Evolutionary conservation across 2,113 vertebrate species (phyloP).

Genomic region (Crotophaga sulcirostris): DNA sequence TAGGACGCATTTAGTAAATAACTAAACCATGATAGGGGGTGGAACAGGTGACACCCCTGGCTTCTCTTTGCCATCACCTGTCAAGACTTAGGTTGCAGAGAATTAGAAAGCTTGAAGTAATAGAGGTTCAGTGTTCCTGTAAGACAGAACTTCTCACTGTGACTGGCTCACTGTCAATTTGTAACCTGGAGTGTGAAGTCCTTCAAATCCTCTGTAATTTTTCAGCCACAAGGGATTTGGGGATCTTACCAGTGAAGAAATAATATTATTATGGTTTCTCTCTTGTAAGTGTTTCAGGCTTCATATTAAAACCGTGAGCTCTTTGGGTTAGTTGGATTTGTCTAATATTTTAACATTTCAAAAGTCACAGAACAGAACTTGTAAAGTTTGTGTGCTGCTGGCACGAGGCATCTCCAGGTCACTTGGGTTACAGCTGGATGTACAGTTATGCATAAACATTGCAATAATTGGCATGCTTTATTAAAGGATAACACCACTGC

Average conservation of each 20-base stretch:
- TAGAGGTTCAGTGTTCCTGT: not conserved
- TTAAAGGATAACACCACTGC: not conserved
- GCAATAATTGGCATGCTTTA: not conserved
- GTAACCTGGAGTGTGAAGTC: slow-evolving; percentile 16
- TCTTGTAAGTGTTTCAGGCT: not conserved
- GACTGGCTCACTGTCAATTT: slow-evolving; percentile 44
- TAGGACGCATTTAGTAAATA: slow-evolving; percentile 20
- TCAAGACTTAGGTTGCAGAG: slow-evolving; percentile 31
- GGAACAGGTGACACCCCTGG: slow-evolving; percentile 32
- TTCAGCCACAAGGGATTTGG: slow-evolving; percentile 34
- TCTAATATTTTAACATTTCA: not conserved
- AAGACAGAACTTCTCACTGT: slow-evolving; percentile 38
- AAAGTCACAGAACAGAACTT: not conserved
- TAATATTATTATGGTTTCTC: slow-evolving; percentile 17
- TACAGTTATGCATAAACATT: not conserved
- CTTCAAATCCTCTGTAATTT: slow-evolving; percentile 59
- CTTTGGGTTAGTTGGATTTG: not conserved
- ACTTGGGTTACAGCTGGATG: not conserved
- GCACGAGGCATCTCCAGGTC: not conserved
- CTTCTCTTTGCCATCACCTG: slow-evolving; percentile 11
- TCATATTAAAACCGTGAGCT: not conserved
- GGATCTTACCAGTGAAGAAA: slow-evolving; percentile 37
- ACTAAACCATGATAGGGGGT: slow-evolving; percentile 6
- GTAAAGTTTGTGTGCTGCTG: not conserved
- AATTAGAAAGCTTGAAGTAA: slow-evolving; percentile 28